Evolutionary conservation across 2,797 vertebrate genomes (phyloP).

Genomic region (Acipenser ruthenus): DNA sequence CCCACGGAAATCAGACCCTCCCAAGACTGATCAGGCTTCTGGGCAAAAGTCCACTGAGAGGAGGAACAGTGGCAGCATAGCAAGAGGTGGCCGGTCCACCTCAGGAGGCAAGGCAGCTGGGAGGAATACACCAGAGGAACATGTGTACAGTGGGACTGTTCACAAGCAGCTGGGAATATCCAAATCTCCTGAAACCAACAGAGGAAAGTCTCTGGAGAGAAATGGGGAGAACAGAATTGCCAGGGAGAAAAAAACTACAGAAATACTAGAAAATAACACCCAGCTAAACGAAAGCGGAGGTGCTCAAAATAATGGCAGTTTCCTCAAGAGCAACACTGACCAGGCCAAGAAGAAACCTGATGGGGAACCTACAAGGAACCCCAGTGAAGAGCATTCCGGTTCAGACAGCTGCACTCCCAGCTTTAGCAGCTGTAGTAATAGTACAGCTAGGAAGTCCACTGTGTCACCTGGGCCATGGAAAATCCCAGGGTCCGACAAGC

Average conservation of each 20-base stretch:
- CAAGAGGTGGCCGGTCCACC: conserved; percentile 74
- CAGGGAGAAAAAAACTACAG: conserved; percentile 47
- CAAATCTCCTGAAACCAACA: conserved; percentile 57
- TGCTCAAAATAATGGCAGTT: conserved; percentile 49
- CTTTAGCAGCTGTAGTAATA: conserved; percentile 46
- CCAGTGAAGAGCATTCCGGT: conserved; percentile 59
- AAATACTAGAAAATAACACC: too few species aligned
- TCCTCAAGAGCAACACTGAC: conserved; percentile 51
- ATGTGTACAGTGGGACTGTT: conserved; percentile 37
- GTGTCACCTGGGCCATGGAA: conserved; percentile 94
- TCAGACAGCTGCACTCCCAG: conserved; percentile 44
- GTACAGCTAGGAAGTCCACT: conserved; percentile 71
- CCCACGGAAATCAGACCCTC: conserved; percentile 68
- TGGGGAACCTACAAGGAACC: conserved; percentile 54
- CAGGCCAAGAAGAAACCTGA: conserved; percentile 57
- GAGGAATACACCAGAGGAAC: conserved; percentile 50
- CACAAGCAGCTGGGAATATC: conserved; percentile 52
- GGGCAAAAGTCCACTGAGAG: conserved; percentile 57
- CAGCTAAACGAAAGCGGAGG: conserved; percentile 46
- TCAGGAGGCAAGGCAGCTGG: conserved; percentile 59
- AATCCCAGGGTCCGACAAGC: conserved; percentile 90
- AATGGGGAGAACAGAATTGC: conserved; percentile 52
- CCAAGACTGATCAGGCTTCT: conserved; percentile 55
- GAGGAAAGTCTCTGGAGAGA: conserved; percentile 61
- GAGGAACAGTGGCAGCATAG: conserved; percentile 50